These are phyloP conservation scores for Dasysyrphus tricinctus DNA, from an alignment of 2,888 invertebrate species.

Conservation along the genomic window DNA sequence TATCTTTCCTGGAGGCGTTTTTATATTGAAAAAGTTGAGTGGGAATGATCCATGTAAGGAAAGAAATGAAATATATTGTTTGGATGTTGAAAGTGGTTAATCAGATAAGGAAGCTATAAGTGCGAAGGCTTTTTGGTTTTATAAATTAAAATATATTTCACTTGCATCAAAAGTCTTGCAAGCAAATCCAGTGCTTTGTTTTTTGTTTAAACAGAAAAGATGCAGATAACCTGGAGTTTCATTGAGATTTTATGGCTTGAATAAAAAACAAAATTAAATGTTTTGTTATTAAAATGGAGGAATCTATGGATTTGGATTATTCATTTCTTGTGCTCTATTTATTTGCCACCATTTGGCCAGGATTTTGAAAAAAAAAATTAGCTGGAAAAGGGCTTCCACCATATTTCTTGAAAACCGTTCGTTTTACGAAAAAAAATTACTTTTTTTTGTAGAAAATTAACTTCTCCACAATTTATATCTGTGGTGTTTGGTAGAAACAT, in stretches of 20 bases:
- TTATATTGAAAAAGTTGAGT: constrained; percentile 24
- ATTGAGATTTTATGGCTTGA: neutral
- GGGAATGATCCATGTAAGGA: constrained; percentile 41
- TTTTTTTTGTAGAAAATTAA: too few relatives aligned
- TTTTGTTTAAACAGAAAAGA: neutral
- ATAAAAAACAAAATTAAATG: neutral
- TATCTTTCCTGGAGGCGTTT: constrained; percentile 49
- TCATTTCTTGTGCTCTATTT: too few relatives aligned
- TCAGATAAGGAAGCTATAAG: constrained; percentile 26
- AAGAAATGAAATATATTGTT: constrained; percentile 5
- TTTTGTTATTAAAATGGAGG: neutral
- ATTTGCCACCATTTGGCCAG: too few relatives aligned
- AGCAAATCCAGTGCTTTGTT: neutral
- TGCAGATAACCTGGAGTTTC: neutral
- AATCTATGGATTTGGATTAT: too few relatives aligned
- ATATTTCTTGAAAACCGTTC: too few relatives aligned
- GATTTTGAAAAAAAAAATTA: too few relatives aligned
- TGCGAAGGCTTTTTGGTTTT: neutral
- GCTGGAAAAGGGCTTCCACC: too few relatives aligned
- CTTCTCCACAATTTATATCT: too few relatives aligned
- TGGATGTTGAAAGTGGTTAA: neutral
- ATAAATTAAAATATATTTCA: neutral
- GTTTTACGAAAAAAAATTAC: too few relatives aligned
- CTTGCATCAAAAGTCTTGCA: neutral
- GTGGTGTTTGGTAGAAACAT: too few relatives aligned